Evolutionary conservation across 1,140 invertebrate species (phyloP), one percentile per base, ranked within the genome.

Genomic region (Drosophila orosa): DNA sequence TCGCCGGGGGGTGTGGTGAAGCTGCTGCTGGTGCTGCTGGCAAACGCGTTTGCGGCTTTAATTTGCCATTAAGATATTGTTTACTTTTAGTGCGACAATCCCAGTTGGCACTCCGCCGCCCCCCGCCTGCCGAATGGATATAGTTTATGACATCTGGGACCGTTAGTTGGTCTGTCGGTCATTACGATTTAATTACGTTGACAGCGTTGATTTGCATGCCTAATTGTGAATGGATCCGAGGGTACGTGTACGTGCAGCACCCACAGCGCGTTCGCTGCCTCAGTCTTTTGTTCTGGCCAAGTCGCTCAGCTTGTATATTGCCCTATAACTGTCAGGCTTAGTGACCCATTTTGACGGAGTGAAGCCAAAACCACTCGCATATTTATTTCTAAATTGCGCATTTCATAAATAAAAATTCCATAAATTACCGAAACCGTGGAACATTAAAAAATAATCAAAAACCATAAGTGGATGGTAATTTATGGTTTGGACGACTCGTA

Each of bases 131-230:
- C 19, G 25, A 52, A 5, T 48, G 37, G 39, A 58, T 74, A 62
- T 78, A 73, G 68, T 66, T 85, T 85, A 85, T 80, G 81, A 67
- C 80, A 77, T 67, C 39, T 84, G 66, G 59, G 55, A 58, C 78
- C 81, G 74, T 87, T 83, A 82, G 75, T 50, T 86, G 74, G 47
- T 39, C 62, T 42, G 76, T 57, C 75, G 79, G 75, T 56, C 66
- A 86, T 87, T 82, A 87, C 79, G 78, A 67, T 87, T 87, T 87
- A 87, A 87, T 87, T 87, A 87, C 83, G 84, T 74, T 83, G 83
- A 87, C 83, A 87, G 73, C 76, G 58, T 45, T 82, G 83, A 87
- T 87, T 87, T 89, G 83, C 84, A 87, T 87, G 83, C 80, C 79
- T 89, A 87, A 87, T 86, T 87, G 71, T 75, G 56, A 68, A 56